These are phyloP conservation scores for Aptenodytes forsteri DNA, from an alignment of 2,113 vertebrate genomes.

Conservation along the genomic window DNA sequence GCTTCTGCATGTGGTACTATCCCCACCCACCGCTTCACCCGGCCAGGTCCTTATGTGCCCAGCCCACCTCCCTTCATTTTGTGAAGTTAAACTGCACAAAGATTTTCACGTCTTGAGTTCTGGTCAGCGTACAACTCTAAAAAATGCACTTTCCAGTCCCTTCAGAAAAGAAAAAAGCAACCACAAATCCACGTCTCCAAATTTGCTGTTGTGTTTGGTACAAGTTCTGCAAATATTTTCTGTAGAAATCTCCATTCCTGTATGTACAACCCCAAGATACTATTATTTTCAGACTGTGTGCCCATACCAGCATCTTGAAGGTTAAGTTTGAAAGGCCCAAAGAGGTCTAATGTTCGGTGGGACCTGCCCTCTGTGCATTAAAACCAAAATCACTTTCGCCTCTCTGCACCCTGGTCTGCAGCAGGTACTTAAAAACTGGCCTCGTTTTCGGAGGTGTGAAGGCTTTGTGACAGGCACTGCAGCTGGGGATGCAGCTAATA, in stretches of 20 bases:
- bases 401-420: neutral
- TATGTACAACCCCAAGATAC: rapidly evolving
- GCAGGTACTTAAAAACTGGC: neutral
- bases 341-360: neutral
- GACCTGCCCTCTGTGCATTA: neutral
- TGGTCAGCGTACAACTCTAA: neutral
- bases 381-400: neutral
- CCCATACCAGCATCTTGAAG: neutral
- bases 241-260: rapidly evolving
- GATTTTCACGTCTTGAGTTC: rapidly evolving
- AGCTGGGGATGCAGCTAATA: neutral
- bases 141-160: neutral
- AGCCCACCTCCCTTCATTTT: too few relatives aligned
- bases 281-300: neutral
- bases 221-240: neutral
- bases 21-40: neutral
- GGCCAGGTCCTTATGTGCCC: rapidly evolving
- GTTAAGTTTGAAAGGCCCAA: neutral
- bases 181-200: neutral
- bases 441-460: neutral
- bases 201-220: neutral
- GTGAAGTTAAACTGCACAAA: neutral
- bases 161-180: neutral
- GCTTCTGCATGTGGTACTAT: rapidly evolving
- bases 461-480: neutral